Evolutionary conservation across 1,140 invertebrate genomes (phyloP).

Genomic region (Nymphalis io): DNA sequence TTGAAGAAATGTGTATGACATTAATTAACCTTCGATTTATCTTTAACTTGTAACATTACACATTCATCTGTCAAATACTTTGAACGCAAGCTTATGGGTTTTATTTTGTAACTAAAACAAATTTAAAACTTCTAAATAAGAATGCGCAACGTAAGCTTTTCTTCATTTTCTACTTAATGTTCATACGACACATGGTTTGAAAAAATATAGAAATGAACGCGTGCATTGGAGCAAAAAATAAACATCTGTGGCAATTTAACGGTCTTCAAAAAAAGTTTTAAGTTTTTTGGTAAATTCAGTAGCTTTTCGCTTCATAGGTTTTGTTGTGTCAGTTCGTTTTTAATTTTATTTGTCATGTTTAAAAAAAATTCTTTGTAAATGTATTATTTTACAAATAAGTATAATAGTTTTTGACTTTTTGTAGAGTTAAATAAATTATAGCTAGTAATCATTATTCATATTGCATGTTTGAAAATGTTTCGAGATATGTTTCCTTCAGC

Average conservation of each 20-base stretch:
- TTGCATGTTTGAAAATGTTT: conserved; percentile 19
- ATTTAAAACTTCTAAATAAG: too few species aligned
- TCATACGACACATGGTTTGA: not conserved
- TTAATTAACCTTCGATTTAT: too few species aligned
- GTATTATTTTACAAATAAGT: not conserved
- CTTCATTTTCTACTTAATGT: not conserved
- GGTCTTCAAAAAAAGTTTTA: conserved; percentile 58
- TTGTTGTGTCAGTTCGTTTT: conserved; percentile 26
- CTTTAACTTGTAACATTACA: too few species aligned
- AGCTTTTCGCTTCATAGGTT: conserved; percentile 60
- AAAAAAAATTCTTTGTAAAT: conserved; percentile 3
- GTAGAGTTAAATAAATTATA: not conserved
- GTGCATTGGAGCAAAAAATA: conserved; percentile 59
- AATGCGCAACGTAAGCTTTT: not conserved
- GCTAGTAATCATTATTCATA: not conserved
- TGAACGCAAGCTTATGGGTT: too few species aligned
- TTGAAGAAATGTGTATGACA: too few species aligned
- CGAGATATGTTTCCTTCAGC: not conserved
- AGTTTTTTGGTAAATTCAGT: conserved; percentile 70
- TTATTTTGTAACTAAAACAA: too few species aligned
- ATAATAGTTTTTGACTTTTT: too few species aligned
- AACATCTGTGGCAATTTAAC: conserved; percentile 69
- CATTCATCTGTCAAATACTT: too few species aligned
- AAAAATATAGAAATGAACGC: conserved; percentile 6
- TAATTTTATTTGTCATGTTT: conserved; percentile 43